A percentile compares a stretch with the other conserved stretches of the same genome.
Conservation (phyloP, 30 jellyfish, hydroid and myxozoan genomes). For the Turritopsis rubra region DNA sequence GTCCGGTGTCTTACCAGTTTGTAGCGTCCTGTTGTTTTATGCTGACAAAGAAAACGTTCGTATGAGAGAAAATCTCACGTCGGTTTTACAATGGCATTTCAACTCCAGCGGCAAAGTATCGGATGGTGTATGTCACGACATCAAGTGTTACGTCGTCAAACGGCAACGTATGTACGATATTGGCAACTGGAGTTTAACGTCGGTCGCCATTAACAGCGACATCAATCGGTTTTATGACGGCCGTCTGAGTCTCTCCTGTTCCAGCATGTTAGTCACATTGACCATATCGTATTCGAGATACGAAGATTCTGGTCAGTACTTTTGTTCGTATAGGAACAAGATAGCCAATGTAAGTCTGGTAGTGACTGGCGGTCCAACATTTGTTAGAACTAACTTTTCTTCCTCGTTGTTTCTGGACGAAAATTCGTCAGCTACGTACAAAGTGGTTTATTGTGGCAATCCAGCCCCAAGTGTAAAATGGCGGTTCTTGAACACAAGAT, state of each 20-base stretch:
- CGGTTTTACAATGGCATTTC: background rate
- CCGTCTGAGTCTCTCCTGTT: background rate
- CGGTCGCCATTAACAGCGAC: background rate
- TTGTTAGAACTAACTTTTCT: background rate
- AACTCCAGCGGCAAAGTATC: background rate
- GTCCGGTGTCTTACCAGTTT: background rate
- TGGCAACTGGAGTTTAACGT: constrained; percentile 4
- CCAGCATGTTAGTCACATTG: constrained; percentile 1
- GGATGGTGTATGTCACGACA: background rate
- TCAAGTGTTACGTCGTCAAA: constrained; percentile 18
- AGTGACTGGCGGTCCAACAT: constrained; percentile 17
- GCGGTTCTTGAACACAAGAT: background rate
- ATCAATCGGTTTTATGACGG: constrained; percentile 1
- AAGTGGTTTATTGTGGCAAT: constrained; percentile 19
- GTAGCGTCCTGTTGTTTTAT: background rate
- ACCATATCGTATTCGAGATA: constrained; percentile 7
- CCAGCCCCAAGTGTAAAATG: constrained; percentile 10
- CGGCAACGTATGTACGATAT: background rate
- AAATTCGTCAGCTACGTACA: background rate
- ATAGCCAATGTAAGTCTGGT: background rate
- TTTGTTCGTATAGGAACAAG: background rate
- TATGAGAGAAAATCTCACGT: background rate
- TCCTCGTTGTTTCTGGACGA: background rate
- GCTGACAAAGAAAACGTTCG: constrained; percentile 15
- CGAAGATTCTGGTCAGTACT: constrained; percentile 3